These are phyloP conservation scores for Luscinia luscinia DNA, from an alignment of 2,797 vertebrate species.

Conservation along the genomic window DNA sequence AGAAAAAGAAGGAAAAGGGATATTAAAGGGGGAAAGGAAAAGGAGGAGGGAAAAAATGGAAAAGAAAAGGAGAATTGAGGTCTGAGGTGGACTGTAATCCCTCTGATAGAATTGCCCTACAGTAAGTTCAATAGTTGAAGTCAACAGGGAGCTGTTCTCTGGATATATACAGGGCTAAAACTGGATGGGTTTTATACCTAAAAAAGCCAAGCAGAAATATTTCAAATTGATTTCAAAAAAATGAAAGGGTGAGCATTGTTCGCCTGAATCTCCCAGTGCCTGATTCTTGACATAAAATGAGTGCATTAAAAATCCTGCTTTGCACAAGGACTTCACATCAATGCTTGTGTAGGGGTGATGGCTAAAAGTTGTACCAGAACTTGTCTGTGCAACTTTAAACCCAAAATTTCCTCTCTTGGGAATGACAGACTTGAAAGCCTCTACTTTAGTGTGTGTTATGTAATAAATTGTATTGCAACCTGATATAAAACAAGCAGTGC, in stretches of 20 bases:
- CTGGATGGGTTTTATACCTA: neutral
- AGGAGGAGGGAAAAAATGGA: neutral
- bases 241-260: neutral
- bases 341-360: neutral
- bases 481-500: neutral
- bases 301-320: neutral
- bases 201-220: neutral
- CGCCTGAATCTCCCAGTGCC: neutral
- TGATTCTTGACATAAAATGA: neutral
- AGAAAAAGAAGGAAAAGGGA: neutral
- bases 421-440: neutral
- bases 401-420: neutral
- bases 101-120: neutral
- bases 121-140: neutral
- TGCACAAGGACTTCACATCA: neutral
- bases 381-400: neutral
- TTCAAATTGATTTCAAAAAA: neutral
- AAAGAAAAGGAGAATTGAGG: neutral
- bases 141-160: neutral
- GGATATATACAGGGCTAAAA: neutral
- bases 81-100: neutral
- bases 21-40: neutral
- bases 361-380: neutral
- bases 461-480: neutral
- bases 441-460: neutral